These are phyloP conservation scores for Beroe ovata DNA, from an alignment of 37 sponge, comb jelly and placozoan genomes.

Conservation along the genomic window DNA sequence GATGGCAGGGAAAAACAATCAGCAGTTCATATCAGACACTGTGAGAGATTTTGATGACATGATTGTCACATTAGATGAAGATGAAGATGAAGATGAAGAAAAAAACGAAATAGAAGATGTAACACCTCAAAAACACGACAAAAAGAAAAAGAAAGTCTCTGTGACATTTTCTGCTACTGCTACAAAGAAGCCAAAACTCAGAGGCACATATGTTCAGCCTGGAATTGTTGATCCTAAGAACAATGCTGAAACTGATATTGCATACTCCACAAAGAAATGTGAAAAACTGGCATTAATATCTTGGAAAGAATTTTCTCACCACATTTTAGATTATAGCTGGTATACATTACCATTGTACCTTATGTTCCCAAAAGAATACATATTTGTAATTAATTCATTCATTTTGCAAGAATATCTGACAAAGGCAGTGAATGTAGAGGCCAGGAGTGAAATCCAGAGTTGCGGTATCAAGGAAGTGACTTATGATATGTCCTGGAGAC, in stretches of 20 bases:
- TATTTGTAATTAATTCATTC: neutral
- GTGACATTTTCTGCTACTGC: neutral
- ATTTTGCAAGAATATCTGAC: neutral
- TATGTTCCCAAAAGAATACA: conserved; percentile 6
- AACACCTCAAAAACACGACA: neutral
- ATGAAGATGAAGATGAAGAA: neutral
- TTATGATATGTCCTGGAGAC: neutral
- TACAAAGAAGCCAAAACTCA: neutral
- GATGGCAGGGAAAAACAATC: neutral
- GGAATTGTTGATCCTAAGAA: conserved; percentile 30
- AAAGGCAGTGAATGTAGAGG: neutral
- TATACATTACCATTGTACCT: neutral
- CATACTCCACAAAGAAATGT: no score
- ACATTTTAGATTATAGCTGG: neutral
- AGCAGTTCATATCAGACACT: neutral
- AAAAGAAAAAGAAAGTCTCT: conserved; percentile 33
- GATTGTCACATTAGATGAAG: neutral
- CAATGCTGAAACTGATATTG: neutral
- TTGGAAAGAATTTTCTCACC: neutral
- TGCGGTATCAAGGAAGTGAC: neutral
- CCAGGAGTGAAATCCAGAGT: neutral
- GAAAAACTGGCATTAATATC: neutral
- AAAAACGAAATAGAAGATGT: neutral
- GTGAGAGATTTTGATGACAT: neutral
- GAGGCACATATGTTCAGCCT: conserved; percentile 38